These are phyloP conservation scores for Drosophila takahashii DNA, from an alignment of 1,140 invertebrate species.

Conservation along the genomic window DNA sequence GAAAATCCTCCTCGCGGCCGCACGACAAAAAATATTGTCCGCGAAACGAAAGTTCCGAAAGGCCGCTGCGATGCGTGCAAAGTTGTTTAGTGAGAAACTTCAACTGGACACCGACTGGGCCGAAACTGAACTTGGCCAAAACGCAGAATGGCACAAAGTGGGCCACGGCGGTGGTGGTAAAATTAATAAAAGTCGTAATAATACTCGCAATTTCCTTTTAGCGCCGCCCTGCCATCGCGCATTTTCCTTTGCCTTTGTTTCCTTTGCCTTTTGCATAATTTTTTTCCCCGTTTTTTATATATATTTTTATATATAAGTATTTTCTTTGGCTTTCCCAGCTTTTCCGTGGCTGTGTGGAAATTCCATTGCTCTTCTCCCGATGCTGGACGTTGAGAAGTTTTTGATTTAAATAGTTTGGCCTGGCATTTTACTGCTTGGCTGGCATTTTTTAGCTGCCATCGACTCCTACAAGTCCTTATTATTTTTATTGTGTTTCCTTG, in stretches of 20 bases:
- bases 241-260: slow-evolving; percentile 61
- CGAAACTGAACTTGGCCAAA: slow-evolving; percentile 35
- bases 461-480: slow-evolving; percentile 43
- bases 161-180: slow-evolving; percentile 34
- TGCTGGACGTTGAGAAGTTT: slow-evolving; percentile 46
- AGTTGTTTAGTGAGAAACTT: slow-evolving; percentile 80
- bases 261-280: slow-evolving; percentile 28
- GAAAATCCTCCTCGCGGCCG: slow-evolving; percentile 36
- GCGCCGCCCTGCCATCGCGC: slow-evolving; percentile 47
- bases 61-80: slow-evolving; percentile 66
- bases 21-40: slow-evolving; percentile 45
- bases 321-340: slow-evolving; percentile 13
- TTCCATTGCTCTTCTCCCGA: slow-evolving; percentile 43
- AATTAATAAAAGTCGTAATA: slow-evolving; percentile 84
- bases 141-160: slow-evolving; percentile 65
- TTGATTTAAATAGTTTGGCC: slow-evolving; percentile 76
- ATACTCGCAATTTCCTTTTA: slow-evolving; percentile 80
- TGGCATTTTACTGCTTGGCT: slow-evolving; percentile 59
- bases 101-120: slow-evolving; percentile 72
- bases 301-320: not conserved
- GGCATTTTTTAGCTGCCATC: slow-evolving; percentile 48
- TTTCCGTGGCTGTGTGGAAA: slow-evolving; percentile 36
- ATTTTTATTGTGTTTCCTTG: slow-evolving; percentile 57
- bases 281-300: slow-evolving; percentile 6
- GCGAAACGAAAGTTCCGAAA: slow-evolving; percentile 41